These are phyloP conservation scores for Bradynema listronoti DNA, from an alignment of 1,140 invertebrate species.

Conservation along the genomic window DNA sequence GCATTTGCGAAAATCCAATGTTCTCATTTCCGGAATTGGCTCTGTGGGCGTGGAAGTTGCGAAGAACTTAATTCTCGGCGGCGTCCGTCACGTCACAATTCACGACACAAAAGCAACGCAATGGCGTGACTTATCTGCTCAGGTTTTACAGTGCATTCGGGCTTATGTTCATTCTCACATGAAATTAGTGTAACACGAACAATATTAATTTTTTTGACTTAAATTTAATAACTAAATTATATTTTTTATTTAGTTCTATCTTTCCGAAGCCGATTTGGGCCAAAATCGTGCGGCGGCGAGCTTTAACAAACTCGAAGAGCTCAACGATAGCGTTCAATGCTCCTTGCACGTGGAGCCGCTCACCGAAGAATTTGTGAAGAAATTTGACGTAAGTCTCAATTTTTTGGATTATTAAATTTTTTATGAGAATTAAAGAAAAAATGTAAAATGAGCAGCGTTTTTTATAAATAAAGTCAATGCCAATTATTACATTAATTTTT, in stretches of 20 bases:
- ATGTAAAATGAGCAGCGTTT: no score
- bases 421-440: no score
- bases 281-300: slow-evolving; percentile 80
- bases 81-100: slow-evolving; percentile 91
- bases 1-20: slow-evolving; percentile 44
- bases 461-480: no score
- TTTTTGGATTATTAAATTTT: no score
- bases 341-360: slow-evolving; percentile 67
- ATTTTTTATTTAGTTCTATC: slow-evolving; percentile 67
- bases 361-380: slow-evolving; percentile 72
- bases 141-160: no score
- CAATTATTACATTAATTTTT: no score
- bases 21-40: slow-evolving; percentile 87
- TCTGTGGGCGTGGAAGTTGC: slow-evolving; percentile 94
- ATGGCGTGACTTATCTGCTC: no score
- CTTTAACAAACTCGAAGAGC: slow-evolving; percentile 72
- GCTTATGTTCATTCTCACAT: no score
- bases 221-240: background rate
- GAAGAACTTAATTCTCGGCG: slow-evolving; percentile 91
- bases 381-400: slow-evolving; percentile 64
- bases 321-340: slow-evolving; percentile 88
- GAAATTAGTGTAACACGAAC: no score
- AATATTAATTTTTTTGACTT: no score
- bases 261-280: slow-evolving; percentile 73
- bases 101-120: slow-evolving; percentile 69